These are phyloP conservation scores for Zaprionus lachaisei DNA, from an alignment of 1,140 invertebrate species.

Conservation along the genomic window DNA sequence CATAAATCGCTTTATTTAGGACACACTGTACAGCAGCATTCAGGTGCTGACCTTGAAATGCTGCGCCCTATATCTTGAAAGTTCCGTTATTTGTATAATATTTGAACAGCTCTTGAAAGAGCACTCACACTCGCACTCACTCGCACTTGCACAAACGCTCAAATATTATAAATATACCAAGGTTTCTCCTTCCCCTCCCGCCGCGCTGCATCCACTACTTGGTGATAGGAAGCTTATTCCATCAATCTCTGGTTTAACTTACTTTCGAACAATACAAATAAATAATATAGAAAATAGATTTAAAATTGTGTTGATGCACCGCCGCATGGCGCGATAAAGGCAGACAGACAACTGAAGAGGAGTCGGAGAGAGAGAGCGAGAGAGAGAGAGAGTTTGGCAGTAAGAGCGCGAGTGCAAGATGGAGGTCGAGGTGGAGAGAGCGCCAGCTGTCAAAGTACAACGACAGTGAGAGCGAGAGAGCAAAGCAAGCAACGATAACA, in stretches of 20 bases:
- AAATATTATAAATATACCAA: slow-evolving; percentile 16
- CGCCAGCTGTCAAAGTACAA: background rate
- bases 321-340: background rate
- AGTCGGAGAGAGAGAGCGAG: background rate
- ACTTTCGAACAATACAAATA: slow-evolving; percentile 21
- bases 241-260: slow-evolving; percentile 2
- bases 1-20: background rate
- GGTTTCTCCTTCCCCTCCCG: background rate
- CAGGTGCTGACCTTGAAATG: slow-evolving; percentile 34
- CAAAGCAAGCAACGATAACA: slow-evolving; percentile 26
- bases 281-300: slow-evolving; percentile 32
- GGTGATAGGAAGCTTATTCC: background rate
- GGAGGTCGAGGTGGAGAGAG: slow-evolving; percentile 2
- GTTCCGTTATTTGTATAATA: slow-evolving; percentile 9
- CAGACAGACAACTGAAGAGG: background rate
- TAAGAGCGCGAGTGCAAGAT: background rate
- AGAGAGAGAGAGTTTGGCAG: background rate
- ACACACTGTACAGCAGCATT: slow-evolving; percentile 11
- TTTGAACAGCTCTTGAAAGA: slow-evolving; percentile 19
- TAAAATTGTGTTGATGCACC: slow-evolving; percentile 46
- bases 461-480: slow-evolving; percentile 15
- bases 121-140: background rate
- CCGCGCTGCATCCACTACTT: background rate
- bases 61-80: background rate
- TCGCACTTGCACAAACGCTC: background rate